phyloP scores from a whole-genome alignment of 1,140 invertebrate genomes.

The Nasonia longicornis region DNA sequence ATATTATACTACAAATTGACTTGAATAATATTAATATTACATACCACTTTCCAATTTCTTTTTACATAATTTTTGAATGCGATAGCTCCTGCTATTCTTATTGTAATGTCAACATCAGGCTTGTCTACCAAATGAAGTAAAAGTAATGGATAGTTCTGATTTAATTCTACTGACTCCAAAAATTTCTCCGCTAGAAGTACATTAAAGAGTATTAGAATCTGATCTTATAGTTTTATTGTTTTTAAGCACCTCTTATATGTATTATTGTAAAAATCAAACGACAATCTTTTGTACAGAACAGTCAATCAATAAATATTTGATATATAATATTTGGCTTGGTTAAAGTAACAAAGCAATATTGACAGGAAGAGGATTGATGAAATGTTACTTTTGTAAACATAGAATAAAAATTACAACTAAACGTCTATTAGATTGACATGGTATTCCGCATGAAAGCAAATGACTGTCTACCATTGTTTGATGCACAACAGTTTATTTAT shows the following conservation, averaged over 20 bases:
- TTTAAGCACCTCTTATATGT: no score
- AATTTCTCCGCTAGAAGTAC: constrained; percentile 89
- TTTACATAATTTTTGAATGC: constrained; percentile 98
- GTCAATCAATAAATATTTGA: no score
- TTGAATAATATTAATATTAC: constrained; percentile 56
- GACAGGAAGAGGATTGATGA: background rate
- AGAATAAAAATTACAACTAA: background rate
- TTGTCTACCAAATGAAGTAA: constrained; percentile 88
- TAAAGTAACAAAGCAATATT: background rate
- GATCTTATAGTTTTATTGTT: no score
- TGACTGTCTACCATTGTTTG: background rate
- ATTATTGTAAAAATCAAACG: no score
- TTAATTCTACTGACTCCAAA: constrained; percentile 89
- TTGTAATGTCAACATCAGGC: constrained; percentile 80
- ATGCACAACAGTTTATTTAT: constrained; percentile 33
- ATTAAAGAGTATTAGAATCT: constrained; percentile 1
- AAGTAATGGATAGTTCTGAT: constrained; percentile 91
- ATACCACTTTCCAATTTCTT: constrained; percentile 92
- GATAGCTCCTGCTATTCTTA: constrained; percentile 89
- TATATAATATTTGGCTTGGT: background rate
- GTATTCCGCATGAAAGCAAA: background rate
- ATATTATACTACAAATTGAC: background rate
- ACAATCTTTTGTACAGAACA: no score
- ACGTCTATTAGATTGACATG: background rate
- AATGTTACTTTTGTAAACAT: background rate